Evolutionary conservation across 1,140 invertebrate genomes (phyloP), one percentile per base, ranked within the genome.

Genomic region (Pectinophora gossypiella): DNA sequence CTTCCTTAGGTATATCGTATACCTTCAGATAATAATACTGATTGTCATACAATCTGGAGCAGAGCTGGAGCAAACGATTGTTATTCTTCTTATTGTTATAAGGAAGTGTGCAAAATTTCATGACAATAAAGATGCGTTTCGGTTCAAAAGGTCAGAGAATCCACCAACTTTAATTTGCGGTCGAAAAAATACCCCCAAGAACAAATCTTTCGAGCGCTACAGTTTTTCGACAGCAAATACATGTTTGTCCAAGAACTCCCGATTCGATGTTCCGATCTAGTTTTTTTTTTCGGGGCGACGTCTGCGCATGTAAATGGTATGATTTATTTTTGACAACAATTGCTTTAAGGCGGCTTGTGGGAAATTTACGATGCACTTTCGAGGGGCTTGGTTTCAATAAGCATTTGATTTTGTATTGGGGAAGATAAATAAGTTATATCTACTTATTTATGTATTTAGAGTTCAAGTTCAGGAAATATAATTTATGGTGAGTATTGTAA

Each of bases 271-370:
- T 73, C 65, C 64, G 66, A 74, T 75, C 70, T 73, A 78, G 50
- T 73, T 78, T 77, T 74, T 79, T 79, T 71, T 76, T 72, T 63
- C 42, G 35, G 18, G 38, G 9, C 10, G 48, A 54, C 19, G 56
- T 53, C 52, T 48, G 54, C 64, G 59, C 70, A 76, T 74, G 71
- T 80, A 74, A 72, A 76, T 74, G 74, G 38, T 57, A 65, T 82
- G 76, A 84, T 84, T 84, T 84, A 84, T 82, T 82, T 76, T 68
- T 70, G 69, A 80, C 76, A 82, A 84, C 75, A 75, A 76, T 79
- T 60, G 61, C 59, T 54, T 43, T 56, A 44, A 44, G 54, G 61
- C 52, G 54, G 57, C 48, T 64, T 78, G 75, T 84, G 80, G 78
- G 80, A 84, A 83, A 82, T 82, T 81, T 82, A 82, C 72, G 76